Evolutionary conservation across 2,888 invertebrate genomes (phyloP).

Genomic region (Monopis laevigella): DNA sequence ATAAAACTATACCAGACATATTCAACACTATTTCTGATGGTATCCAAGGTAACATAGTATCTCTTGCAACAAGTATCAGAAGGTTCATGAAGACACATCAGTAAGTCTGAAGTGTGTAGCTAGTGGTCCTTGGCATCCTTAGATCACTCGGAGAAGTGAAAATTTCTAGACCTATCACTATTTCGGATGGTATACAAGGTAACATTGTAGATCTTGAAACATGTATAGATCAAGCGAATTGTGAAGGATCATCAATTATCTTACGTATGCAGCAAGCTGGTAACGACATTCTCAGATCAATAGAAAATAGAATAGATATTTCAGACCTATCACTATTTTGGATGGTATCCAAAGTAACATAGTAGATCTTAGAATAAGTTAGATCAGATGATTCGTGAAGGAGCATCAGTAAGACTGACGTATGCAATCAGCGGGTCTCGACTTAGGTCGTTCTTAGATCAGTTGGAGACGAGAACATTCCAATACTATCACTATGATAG

Average conservation of each 20-base stretch:
- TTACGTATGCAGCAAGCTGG: constrained; percentile 88
- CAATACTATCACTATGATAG: constrained; percentile 77
- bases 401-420: constrained; percentile 83
- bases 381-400: constrained; percentile 89
- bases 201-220: no score
- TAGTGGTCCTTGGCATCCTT: constrained; percentile 87
- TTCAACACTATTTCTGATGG: constrained; percentile 75
- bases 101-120: constrained; percentile 88
- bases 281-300: constrained; percentile 87
- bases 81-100: constrained; percentile 85
- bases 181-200: constrained; percentile 77
- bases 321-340: constrained; percentile 75
- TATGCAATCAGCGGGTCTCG: constrained; percentile 93
- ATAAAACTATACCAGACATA: constrained; percentile 80
- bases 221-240: constrained; percentile 86
- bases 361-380: no score
- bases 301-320: constrained; percentile 88
- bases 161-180: constrained; percentile 78
- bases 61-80: constrained; percentile 89
- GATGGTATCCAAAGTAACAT: constrained; percentile 78
- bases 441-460: constrained; percentile 82
- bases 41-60: constrained; percentile 77
- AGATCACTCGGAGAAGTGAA: constrained; percentile 88
- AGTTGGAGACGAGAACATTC: constrained; percentile 88
- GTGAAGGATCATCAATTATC: constrained; percentile 86